Conservation (phyloP, 2,797 vertebrate species). For the Poeciliopsis presidionis region DNA sequence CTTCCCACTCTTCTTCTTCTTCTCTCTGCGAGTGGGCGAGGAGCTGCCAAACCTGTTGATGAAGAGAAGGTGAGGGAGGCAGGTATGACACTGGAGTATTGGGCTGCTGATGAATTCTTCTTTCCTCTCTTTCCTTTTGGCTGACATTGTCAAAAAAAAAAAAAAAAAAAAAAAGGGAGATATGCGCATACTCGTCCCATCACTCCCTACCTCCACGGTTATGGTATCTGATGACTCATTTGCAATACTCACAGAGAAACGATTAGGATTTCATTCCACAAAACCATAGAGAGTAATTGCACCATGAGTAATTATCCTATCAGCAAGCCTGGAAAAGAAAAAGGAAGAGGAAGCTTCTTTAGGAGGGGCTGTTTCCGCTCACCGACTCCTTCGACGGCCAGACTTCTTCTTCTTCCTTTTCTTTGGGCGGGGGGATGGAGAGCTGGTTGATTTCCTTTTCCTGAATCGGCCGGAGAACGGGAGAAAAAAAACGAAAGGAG, state of each 20-base stretch:
- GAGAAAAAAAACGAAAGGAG: not conserved
- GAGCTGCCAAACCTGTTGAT: slow-evolving; percentile 88
- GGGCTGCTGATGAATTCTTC: slow-evolving; percentile 13
- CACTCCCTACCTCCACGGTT: slow-evolving; percentile 6
- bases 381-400: slow-evolving; percentile 91
- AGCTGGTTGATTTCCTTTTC: slow-evolving; percentile 92
- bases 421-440: slow-evolving; percentile 92
- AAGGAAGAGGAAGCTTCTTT: slow-evolving; percentile 29
- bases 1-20: slow-evolving; percentile 93
- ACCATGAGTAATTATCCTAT: slow-evolving; percentile 35
- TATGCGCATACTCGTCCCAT: slow-evolving; percentile 23
- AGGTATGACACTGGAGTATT: slow-evolving; percentile 17
- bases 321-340: slow-evolving; percentile 5
- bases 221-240: slow-evolving; percentile 33
- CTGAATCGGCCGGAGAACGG: slow-evolving; percentile 55
- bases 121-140: not conserved
- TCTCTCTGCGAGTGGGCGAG: slow-evolving; percentile 92
- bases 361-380: slow-evolving; percentile 66
- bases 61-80: slow-evolving; percentile 28
- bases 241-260: slow-evolving; percentile 37
- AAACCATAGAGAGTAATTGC: slow-evolving; percentile 22
- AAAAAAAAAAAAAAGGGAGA: slow-evolving; percentile 20
- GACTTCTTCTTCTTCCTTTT: slow-evolving; percentile 99
- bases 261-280: slow-evolving; percentile 36
- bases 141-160: slow-evolving; percentile 44